phyloP scores from a whole-genome alignment of 2,797 vertebrate genomes.

The Rhynchonycteris naso region DNA sequence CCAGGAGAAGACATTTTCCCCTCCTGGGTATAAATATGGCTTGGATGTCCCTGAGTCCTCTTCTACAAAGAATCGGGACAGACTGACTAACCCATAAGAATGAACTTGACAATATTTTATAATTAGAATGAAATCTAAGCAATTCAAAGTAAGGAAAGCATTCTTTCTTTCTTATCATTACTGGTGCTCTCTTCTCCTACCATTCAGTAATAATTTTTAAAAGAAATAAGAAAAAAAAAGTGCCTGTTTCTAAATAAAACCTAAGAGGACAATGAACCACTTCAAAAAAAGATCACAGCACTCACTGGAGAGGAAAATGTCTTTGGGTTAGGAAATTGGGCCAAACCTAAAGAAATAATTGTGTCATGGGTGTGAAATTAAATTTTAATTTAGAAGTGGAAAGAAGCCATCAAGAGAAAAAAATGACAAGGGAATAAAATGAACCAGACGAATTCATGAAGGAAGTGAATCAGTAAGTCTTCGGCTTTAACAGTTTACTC shows the following conservation, averaged over 20 bases:
- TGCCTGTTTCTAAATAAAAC: slow-evolving; percentile 34
- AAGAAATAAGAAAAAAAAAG: background rate
- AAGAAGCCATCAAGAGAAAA: slow-evolving; percentile 59
- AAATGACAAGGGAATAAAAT: slow-evolving; percentile 58
- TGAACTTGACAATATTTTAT: slow-evolving; percentile 21
- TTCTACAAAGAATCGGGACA: background rate
- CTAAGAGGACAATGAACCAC: slow-evolving; percentile 58
- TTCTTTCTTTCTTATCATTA: slow-evolving; percentile 37
- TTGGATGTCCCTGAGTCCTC: background rate
- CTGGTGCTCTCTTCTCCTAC: background rate
- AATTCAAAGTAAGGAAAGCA: slow-evolving; percentile 14
- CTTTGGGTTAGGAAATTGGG: slow-evolving; percentile 74
- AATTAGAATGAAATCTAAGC: slow-evolving; percentile 20
- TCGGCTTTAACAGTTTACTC: slow-evolving; percentile 1
- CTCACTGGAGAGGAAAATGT: slow-evolving; percentile 47
- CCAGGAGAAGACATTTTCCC: background rate
- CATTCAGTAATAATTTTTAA: background rate
- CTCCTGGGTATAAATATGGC: background rate
- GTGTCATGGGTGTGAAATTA: slow-evolving; percentile 56
- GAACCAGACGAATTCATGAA: slow-evolving; percentile 1
- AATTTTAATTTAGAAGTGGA: slow-evolving; percentile 67
- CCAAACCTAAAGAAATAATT: slow-evolving; percentile 72
- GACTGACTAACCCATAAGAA: background rate
- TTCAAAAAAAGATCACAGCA: slow-evolving; percentile 55
- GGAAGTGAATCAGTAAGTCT: background rate